phyloP scores from a whole-genome alignment of 2,113 vertebrate species.

The Corythoichthys intestinalis region DNA sequence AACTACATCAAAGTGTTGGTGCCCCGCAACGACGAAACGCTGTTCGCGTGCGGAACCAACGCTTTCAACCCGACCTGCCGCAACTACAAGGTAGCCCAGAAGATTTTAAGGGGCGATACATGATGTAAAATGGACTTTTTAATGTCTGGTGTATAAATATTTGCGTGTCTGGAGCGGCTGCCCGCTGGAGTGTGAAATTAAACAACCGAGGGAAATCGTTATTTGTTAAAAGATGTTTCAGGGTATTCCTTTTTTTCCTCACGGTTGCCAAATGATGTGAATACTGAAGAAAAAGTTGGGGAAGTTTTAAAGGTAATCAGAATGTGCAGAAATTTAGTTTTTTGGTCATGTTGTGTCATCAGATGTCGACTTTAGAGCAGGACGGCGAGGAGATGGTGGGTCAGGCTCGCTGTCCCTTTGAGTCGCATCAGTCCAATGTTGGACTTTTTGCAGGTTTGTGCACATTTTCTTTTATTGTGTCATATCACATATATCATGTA shows the following conservation, averaged over 20 bases:
- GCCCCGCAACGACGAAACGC: constrained; percentile 79
- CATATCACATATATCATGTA: neutral
- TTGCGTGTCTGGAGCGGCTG: too few species aligned
- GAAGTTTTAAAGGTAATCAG: too few species aligned
- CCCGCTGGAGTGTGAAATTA: too few species aligned
- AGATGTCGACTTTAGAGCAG: constrained; percentile 82
- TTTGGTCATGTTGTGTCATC: constrained; percentile 9
- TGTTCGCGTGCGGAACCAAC: constrained; percentile 90
- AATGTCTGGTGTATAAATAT: too few species aligned
- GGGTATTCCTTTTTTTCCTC: too few species aligned
- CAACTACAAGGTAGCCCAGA: constrained; percentile 81
- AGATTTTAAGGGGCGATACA: neutral
- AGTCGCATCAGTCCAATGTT: constrained; percentile 85
- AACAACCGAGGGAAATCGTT: too few species aligned
- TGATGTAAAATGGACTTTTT: neutral
- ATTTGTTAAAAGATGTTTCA: too few species aligned
- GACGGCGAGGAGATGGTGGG: constrained; percentile 87
- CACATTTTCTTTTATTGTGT: too few species aligned
- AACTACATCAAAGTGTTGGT: constrained; percentile 95
- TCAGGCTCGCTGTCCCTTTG: constrained; percentile 89
- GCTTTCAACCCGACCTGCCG: constrained; percentile 91
- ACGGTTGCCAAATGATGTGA: too few species aligned
- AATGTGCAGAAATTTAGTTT: too few species aligned
- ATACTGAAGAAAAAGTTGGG: too few species aligned
- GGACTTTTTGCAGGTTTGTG: constrained; percentile 86